phyloP scores from a whole-genome alignment of 2,888 invertebrate genomes.

The Lepetodrilus schrolli region DNA sequence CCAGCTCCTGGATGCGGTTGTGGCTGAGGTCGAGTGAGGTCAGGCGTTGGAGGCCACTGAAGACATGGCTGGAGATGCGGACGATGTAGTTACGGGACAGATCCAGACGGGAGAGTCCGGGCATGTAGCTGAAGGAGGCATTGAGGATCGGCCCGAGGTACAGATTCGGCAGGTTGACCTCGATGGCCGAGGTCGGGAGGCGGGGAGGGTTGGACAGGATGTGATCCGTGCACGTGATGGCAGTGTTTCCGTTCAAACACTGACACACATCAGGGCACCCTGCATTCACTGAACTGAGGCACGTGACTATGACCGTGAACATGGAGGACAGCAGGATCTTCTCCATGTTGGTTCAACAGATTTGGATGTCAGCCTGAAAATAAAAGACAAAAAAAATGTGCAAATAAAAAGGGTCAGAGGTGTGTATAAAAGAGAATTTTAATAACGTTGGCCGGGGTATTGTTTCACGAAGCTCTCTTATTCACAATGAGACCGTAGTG shows the following conservation, averaged over 20 bases:
- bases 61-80: conserved; percentile 38
- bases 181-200: conserved; percentile 28
- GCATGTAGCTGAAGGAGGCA: conserved; percentile 29
- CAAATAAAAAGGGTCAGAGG: too few species aligned
- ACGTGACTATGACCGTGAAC: not conserved
- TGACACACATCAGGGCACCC: conserved; percentile 40
- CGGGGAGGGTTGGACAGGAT: conserved; percentile 29
- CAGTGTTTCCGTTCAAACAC: conserved; percentile 31
- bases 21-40: conserved; percentile 39
- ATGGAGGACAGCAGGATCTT: not conserved
- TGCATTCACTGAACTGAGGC: not conserved
- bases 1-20: conserved; percentile 49
- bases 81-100: conserved; percentile 46
- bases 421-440: too few species aligned
- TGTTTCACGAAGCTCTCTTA: too few species aligned
- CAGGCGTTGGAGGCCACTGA: conserved; percentile 41
- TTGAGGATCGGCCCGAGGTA: conserved; percentile 43
- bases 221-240: conserved; percentile 38
- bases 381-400: too few species aligned
- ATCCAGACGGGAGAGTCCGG: conserved; percentile 40
- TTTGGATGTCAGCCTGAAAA: too few species aligned
- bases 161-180: conserved; percentile 42
- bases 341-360: too few species aligned
- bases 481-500: too few species aligned
- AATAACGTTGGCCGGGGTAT: too few species aligned